Evolutionary conservation across 2,888 invertebrate genomes (phyloP).

Genomic region (Zele albiditarsus): DNA sequence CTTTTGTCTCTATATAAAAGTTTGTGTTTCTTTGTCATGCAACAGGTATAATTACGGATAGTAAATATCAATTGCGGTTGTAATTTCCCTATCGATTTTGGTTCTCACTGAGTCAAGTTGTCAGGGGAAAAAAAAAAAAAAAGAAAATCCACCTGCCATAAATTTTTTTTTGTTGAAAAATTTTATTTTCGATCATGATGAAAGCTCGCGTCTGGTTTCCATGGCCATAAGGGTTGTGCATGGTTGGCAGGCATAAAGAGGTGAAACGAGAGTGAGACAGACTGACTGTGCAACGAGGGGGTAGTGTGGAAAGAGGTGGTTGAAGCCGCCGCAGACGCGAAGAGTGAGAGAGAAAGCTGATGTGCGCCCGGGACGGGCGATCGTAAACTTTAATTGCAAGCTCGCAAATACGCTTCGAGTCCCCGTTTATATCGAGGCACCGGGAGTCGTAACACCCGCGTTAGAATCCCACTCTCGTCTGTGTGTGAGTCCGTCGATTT

Average conservation of each 20-base stretch:
- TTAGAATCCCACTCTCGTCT: conserved; percentile 25
- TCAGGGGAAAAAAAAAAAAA: neutral
- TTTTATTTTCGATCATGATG: conserved; percentile 1
- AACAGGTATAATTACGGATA: neutral
- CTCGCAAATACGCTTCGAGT: conserved; percentile 56
- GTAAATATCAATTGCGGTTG: neutral
- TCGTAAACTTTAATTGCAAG: conserved; percentile 71
- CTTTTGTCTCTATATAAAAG: neutral
- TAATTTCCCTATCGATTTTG: neutral
- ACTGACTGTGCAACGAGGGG: neutral
- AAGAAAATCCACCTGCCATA: neutral
- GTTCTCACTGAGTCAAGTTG: neutral
- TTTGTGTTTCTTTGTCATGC: neutral
- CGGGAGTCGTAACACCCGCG: conserved; percentile 51
- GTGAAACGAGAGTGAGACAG: neutral
- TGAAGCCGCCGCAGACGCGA: conserved; percentile 35
- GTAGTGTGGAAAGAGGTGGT: conserved; percentile 8
- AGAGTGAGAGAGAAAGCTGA: conserved; percentile 13
- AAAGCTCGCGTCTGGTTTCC: conserved; percentile 4
- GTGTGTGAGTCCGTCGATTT: conserved; percentile 29
- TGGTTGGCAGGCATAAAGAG: neutral
- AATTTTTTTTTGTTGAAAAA: neutral
- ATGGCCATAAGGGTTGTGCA: neutral
- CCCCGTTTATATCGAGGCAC: conserved; percentile 61
- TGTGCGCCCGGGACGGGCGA: conserved; percentile 46